Percentiles rank a stretch among this genome's conserved stretches.
Evolutionary conservation across 2,888 invertebrate genomes (phyloP).

Genomic region (Octodonta nipae): DNA sequence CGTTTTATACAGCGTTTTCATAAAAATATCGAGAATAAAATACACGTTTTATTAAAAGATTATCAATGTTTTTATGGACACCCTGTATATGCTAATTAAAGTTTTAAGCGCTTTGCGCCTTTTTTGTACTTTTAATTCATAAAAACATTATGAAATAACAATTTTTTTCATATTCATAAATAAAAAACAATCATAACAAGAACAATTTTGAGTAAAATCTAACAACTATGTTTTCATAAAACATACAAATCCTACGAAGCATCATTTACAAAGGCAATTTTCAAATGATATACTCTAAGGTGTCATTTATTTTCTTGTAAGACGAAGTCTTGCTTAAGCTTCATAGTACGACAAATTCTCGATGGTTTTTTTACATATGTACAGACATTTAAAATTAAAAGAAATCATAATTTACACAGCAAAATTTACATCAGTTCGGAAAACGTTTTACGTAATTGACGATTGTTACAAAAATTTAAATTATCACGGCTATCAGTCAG

Average conservation of each 20-base stretch:
- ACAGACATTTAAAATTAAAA: slow-evolving; percentile 8
- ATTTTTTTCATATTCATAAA: slow-evolving; percentile 25
- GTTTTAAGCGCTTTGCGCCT: slow-evolving; percentile 25
- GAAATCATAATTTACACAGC: slow-evolving; percentile 10
- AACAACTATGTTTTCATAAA: slow-evolving; percentile 18
- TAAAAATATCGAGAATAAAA: slow-evolving; percentile 1
- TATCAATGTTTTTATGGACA: too few species aligned
- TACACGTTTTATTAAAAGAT: too few species aligned
- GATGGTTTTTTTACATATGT: slow-evolving; percentile 12
- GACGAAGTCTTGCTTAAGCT: too few species aligned
- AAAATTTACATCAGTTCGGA: slow-evolving; percentile 16
- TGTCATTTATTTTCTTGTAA: neutral
- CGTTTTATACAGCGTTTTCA: slow-evolving; percentile 5
- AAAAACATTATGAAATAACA: slow-evolving; percentile 28
- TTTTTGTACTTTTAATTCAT: slow-evolving; percentile 32
- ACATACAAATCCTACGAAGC: slow-evolving; percentile 17
- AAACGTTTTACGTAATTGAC: slow-evolving; percentile 12
- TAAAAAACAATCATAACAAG: slow-evolving; percentile 33
- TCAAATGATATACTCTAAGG: slow-evolving; percentile 1
- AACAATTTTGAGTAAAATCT: slow-evolving; percentile 29
- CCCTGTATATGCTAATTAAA: neutral
- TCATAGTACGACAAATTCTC: neutral
- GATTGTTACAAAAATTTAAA: slow-evolving; percentile 14
- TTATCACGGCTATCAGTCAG: too few species aligned
- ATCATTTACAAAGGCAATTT: slow-evolving; percentile 18